Evolutionary conservation across 2,888 invertebrate genomes (phyloP).

Genomic region (Andricus quercusramuli): DNA sequence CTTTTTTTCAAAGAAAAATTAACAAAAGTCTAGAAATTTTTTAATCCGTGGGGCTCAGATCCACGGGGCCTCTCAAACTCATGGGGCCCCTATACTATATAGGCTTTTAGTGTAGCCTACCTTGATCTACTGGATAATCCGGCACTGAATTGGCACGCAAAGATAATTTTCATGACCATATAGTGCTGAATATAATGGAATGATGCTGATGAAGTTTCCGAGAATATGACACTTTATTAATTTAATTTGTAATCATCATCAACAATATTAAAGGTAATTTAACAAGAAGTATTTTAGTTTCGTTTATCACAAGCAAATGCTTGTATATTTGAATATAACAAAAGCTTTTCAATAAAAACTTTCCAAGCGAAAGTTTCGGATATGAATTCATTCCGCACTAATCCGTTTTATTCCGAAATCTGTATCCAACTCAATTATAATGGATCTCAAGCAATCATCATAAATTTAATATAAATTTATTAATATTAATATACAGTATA

Average conservation of each 20-base stretch:
- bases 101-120: too few species aligned
- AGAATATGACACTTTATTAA: neutral
- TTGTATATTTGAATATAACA: neutral
- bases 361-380: neutral
- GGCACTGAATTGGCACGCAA: neutral
- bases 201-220: neutral
- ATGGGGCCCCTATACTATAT: too few species aligned
- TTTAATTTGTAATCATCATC: neutral
- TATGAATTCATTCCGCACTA: neutral
- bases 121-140: too few species aligned
- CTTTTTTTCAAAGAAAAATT: too few species aligned
- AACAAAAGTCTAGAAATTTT: too few species aligned
- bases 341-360: neutral
- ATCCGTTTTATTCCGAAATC: neutral
- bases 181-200: conserved; percentile 8
- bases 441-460: too few species aligned
- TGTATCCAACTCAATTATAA: too few species aligned
- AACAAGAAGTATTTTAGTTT: neutral
- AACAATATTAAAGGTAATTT: neutral
- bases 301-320: neutral
- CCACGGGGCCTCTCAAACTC: too few species aligned
- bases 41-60: too few species aligned
- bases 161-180: conserved; percentile 29
- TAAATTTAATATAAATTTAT: too few species aligned
- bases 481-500: too few species aligned